A percentile compares a stretch with the other conserved stretches of the same genome.
Evolutionary conservation across 1,140 invertebrate genomes (phyloP).

Genomic region (Harlomillsia oculata): DNA sequence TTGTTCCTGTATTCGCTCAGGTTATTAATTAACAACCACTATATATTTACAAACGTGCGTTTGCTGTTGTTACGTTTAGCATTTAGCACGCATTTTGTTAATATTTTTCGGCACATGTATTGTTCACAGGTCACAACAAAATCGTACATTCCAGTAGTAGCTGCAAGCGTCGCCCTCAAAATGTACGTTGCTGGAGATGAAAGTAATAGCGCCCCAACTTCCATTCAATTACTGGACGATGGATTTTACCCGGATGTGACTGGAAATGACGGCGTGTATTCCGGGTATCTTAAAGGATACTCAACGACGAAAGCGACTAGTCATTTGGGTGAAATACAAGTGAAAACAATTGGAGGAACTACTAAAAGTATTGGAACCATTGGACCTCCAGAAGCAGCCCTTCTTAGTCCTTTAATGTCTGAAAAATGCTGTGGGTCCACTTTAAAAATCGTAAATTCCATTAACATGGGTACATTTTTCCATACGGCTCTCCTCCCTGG

Average conservation of each 20-base stretch:
- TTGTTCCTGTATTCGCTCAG: no score
- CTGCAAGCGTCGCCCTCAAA: slow-evolving; percentile 7
- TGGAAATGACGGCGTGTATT: slow-evolving; percentile 22
- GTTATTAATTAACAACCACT: no score
- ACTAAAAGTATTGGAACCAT: neutral
- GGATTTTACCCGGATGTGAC: slow-evolving; percentile 18
- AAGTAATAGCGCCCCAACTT: neutral
- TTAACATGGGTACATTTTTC: neutral
- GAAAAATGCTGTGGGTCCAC: slow-evolving; percentile 23
- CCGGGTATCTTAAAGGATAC: slow-evolving; percentile 5
- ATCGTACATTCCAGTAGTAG: slow-evolving; percentile 11
- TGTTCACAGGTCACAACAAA: slow-evolving; percentile 4
- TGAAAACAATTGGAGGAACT: neutral
- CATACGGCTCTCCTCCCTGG: slow-evolving; percentile 6
- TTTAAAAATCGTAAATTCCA: neutral
- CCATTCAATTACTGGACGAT: slow-evolving; percentile 15
- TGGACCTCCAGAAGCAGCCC: slow-evolving; percentile 4
- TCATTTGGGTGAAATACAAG: slow-evolving; percentile 10
- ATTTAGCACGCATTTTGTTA: no score
- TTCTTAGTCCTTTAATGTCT: slow-evolving; percentile 1
- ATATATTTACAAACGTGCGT: no score
- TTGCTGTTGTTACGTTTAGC: no score
- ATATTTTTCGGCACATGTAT: no score
- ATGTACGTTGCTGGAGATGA: neutral
- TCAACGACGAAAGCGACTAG: neutral